phyloP scores from a whole-genome alignment of 2,797 vertebrate genomes.

The Apogon hyalosoma region DNA sequence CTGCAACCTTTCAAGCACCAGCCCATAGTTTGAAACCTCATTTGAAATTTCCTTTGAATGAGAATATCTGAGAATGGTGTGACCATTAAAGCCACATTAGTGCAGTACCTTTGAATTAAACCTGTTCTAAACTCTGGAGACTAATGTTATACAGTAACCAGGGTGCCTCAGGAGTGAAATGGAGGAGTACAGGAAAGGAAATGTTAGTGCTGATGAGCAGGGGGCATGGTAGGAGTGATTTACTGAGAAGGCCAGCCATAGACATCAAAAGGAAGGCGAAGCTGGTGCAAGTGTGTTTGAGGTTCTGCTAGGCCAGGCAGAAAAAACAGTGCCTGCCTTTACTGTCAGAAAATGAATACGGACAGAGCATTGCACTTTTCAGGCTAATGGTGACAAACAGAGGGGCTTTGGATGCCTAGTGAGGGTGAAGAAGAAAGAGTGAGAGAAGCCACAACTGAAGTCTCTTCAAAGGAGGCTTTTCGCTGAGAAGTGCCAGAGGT shows the following conservation, averaged over 20 bases:
- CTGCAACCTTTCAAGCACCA: constrained; percentile 72
- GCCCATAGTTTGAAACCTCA: constrained; percentile 78
- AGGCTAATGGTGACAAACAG: constrained; percentile 83
- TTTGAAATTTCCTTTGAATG: constrained; percentile 89
- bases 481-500: constrained; percentile 75
- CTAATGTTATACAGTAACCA: constrained; percentile 84
- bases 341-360: constrained; percentile 79
- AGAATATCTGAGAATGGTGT: constrained; percentile 88
- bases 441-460: constrained; percentile 68
- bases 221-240: constrained; percentile 61
- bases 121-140: constrained; percentile 88
- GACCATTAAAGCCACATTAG: constrained; percentile 90
- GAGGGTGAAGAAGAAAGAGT: constrained; percentile 74
- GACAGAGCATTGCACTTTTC: constrained; percentile 73
- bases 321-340: constrained; percentile 69
- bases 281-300: constrained; percentile 70
- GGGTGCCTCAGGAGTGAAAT: constrained; percentile 54
- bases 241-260: constrained; percentile 67
- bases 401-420: constrained; percentile 70
- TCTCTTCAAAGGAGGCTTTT: constrained; percentile 77
- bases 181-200: constrained; percentile 57
- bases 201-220: constrained; percentile 62
- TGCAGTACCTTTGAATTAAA: constrained; percentile 91
- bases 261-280: constrained; percentile 80
- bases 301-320: constrained; percentile 72